phyloP scores from a whole-genome alignment of 1,140 invertebrate genomes.

The Cydia pomonella region DNA sequence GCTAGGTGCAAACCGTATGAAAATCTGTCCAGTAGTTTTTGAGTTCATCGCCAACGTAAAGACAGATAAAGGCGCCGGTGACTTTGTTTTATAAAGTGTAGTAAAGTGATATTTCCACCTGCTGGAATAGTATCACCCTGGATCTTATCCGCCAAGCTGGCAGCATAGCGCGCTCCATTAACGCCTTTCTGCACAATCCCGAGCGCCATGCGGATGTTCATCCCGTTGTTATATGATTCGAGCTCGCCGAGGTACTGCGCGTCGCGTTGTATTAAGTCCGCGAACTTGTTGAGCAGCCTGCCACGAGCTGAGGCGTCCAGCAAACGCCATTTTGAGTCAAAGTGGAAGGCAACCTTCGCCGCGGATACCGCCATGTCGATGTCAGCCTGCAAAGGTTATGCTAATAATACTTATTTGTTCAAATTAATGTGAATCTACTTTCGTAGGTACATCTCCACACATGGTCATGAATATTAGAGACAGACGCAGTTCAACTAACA shows the following conservation, averaged over 20 bases:
- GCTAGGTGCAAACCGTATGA: too few species aligned
- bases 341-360: slow-evolving; percentile 87
- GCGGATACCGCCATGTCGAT: slow-evolving; percentile 91
- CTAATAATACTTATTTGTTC: too few species aligned
- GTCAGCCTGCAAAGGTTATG: slow-evolving; percentile 81
- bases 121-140: slow-evolving; percentile 80
- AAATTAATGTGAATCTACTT: too few species aligned
- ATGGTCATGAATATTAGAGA: too few species aligned
- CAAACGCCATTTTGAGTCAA: slow-evolving; percentile 87
- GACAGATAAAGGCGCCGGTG: too few species aligned
- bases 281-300: slow-evolving; percentile 81
- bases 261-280: slow-evolving; percentile 87
- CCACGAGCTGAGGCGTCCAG: slow-evolving; percentile 87
- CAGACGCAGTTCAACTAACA: too few species aligned
- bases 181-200: slow-evolving; percentile 80
- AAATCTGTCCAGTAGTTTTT: too few species aligned
- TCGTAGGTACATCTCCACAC: too few species aligned
- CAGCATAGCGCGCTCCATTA: slow-evolving; percentile 82
- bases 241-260: slow-evolving; percentile 84
- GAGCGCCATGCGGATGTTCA: slow-evolving; percentile 83
- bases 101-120: too few species aligned
- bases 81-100: too few species aligned
- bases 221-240: slow-evolving; percentile 89
- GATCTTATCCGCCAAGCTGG: slow-evolving; percentile 89
- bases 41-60: too few species aligned